phyloP scores from a whole-genome alignment of 2,888 invertebrate species.

The Exephanes ischioxanthus region DNA sequence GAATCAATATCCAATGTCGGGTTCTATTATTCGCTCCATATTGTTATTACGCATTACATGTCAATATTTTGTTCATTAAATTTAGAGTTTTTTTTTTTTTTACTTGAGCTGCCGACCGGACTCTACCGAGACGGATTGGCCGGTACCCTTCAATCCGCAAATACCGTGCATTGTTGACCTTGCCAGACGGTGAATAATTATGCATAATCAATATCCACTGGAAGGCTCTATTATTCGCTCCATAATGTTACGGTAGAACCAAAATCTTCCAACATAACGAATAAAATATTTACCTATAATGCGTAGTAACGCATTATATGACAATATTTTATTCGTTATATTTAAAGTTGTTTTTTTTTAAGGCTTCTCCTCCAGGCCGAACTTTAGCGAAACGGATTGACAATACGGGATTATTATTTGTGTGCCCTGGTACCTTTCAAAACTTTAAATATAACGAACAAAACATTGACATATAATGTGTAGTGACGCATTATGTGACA shows the following conservation, averaged over 20 bases:
- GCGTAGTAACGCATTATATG: too few relatives aligned
- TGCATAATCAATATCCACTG: slow-evolving; percentile 37
- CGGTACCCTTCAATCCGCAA: background rate
- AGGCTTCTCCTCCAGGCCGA: background rate
- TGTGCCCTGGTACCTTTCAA: background rate
- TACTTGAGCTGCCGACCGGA: too few relatives aligned
- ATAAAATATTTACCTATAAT: too few relatives aligned
- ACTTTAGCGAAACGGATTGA: background rate
- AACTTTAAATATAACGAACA: too few relatives aligned
- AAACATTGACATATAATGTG: too few relatives aligned
- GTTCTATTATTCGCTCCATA: slow-evolving; percentile 22
- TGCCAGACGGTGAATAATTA: background rate
- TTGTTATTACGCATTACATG: background rate
- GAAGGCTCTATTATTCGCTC: slow-evolving; percentile 4
- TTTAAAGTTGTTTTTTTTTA: too few relatives aligned
- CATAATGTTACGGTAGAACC: background rate
- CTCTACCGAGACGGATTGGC: background rate
- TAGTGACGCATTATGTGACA: background rate
- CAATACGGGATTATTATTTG: too few relatives aligned
- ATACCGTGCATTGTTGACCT: slow-evolving; percentile 20
- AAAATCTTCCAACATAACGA: too few relatives aligned
- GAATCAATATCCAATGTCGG: slow-evolving; percentile 44
- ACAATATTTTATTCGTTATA: too few relatives aligned
- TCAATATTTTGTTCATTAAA: too few relatives aligned
- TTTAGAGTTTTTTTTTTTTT: too few relatives aligned